Percentiles rank a stretch among this genome's conserved stretches.
Conservation (phyloP, 2,888 invertebrate species). For the Harpalus rubripes region DNA sequence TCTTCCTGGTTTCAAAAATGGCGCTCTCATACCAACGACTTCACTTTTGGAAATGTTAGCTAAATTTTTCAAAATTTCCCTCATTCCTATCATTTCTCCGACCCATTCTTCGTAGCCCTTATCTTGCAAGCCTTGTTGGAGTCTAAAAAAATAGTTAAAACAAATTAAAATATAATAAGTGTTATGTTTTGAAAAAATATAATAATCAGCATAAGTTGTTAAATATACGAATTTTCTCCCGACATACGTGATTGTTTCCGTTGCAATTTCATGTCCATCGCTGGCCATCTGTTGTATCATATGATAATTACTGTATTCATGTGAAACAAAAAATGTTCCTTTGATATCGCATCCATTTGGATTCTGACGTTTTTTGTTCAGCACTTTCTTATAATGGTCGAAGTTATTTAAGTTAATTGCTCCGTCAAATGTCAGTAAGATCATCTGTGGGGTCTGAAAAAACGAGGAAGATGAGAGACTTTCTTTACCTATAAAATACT, state of each 20-base stretch:
- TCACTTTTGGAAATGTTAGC: slow-evolving; percentile 90
- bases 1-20: slow-evolving; percentile 94
- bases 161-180: not conserved
- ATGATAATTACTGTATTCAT: slow-evolving; percentile 95
- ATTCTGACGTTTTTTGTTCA: slow-evolving; percentile 88
- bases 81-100: slow-evolving; percentile 96
- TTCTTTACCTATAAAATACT: slow-evolving; percentile 31
- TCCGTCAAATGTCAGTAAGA: slow-evolving; percentile 94
- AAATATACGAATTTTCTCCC: slow-evolving; percentile 74
- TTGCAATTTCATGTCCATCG: slow-evolving; percentile 91
- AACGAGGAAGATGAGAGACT: slow-evolving; percentile 50
- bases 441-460: slow-evolving; percentile 94
- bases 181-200: not conserved
- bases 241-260: slow-evolving; percentile 86
- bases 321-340: slow-evolving; percentile 96
- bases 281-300: slow-evolving; percentile 94
- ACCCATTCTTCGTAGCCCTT: slow-evolving; percentile 96
- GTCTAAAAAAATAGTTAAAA: slow-evolving; percentile 74
- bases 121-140: slow-evolving; percentile 91
- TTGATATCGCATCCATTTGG: slow-evolving; percentile 93
- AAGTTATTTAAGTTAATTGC: slow-evolving; percentile 95
- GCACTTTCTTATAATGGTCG: slow-evolving; percentile 91
- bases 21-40: slow-evolving; percentile 92
- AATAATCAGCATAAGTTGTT: not conserved
- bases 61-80: slow-evolving; percentile 90